Conservation (phyloP, 2,888 invertebrate genomes). For the Perizoma affinitatum region DNA sequence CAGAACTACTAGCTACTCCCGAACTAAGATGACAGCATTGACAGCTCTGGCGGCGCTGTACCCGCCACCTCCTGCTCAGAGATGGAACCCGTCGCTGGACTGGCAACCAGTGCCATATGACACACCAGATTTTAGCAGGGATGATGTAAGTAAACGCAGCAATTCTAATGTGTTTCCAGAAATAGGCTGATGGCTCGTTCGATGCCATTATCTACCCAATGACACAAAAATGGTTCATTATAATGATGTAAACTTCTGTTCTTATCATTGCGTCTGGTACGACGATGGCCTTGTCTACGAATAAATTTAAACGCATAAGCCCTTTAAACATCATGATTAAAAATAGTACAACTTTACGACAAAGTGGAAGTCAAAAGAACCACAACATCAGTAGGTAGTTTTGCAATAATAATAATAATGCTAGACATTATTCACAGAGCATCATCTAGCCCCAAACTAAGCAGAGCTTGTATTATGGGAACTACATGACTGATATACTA, state of each 20-base stretch:
- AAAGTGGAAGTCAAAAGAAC: too few species aligned
- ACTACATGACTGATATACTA: too few species aligned
- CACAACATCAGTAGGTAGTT: too few species aligned
- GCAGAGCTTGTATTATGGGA: too few species aligned
- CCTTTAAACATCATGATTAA: too few species aligned
- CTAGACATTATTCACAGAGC: too few species aligned
- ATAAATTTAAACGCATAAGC: too few species aligned
- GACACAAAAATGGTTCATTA: neutral
- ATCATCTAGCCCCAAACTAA: too few species aligned
- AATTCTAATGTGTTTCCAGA: neutral
- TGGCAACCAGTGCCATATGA: slow-evolving; percentile 89
- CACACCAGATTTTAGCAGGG: slow-evolving; percentile 59
- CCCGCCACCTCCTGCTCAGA: slow-evolving; percentile 82
- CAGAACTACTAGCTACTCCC: slow-evolving; percentile 87
- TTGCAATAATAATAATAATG: too few species aligned
- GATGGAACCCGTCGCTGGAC: slow-evolving; percentile 81
- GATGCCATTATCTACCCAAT: slow-evolving; percentile 11
- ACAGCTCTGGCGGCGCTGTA: slow-evolving; percentile 88
- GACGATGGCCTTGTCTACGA: too few species aligned
- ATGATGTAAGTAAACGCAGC: slow-evolving; percentile 64
- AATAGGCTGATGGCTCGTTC: slow-evolving; percentile 15
- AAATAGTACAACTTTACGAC: too few species aligned
- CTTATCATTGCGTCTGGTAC: too few species aligned
- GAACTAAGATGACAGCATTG: slow-evolving; percentile 90
- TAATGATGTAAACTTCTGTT: neutral